Evolutionary conservation across 2,113 vertebrate genomes (phyloP).

Genomic region (Cathartes aura): DNA sequence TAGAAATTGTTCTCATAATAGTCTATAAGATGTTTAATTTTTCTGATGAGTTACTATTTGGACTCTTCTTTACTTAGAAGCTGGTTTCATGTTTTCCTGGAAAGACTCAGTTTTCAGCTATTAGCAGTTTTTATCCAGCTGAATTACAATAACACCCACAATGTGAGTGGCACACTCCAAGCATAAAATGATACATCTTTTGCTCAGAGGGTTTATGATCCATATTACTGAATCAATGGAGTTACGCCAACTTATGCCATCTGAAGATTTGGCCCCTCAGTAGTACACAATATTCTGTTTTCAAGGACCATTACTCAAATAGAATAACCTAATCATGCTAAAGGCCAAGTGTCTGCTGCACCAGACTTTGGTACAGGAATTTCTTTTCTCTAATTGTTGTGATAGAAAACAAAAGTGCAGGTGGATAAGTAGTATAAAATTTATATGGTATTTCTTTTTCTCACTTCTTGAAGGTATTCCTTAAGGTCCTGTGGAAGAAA

Average conservation of each 20-base stretch:
- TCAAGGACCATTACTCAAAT: conserved; percentile 15
- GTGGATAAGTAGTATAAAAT: background rate
- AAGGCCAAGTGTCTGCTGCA: background rate
- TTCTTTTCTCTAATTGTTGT: background rate
- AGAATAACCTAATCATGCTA: background rate
- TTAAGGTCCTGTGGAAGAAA: background rate
- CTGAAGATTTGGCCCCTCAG: background rate
- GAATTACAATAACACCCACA: background rate
- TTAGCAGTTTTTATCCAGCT: background rate
- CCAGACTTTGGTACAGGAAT: background rate
- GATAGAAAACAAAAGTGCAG: background rate
- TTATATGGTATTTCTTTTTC: background rate
- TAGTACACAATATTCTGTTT: background rate
- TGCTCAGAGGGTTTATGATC: background rate
- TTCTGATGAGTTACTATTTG: background rate
- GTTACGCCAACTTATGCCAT: background rate
- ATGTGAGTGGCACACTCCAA: background rate
- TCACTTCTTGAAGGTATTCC: background rate
- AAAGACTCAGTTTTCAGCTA: background rate
- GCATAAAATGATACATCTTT: background rate
- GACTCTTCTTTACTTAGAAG: background rate
- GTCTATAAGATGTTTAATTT: background rate
- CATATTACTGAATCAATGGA: background rate
- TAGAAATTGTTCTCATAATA: background rate
- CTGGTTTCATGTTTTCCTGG: background rate